Base-by-base conservation (phyloP, 2,888 invertebrate species). In the Schizotus pectinicornis region DNA sequence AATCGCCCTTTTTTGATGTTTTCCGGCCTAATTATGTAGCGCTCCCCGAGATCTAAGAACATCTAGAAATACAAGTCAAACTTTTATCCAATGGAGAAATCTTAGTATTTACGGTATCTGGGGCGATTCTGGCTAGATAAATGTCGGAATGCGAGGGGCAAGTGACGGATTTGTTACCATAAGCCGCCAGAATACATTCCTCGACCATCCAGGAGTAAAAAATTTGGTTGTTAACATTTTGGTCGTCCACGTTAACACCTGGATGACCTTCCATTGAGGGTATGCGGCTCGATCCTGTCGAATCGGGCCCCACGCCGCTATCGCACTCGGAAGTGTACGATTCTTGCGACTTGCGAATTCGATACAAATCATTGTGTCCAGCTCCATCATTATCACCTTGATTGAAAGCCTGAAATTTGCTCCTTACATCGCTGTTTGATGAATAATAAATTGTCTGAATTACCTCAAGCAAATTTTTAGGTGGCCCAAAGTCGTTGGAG, bases 151-250 rank as follows among this genome's bases (percentile, higher is more conserved):
- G 98, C 1, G 83, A 81, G 0, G 93, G 92, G 73, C 98, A 98
- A 47, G 84, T 83, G 36, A 95, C 85, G 64, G 63, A 68, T 67
- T 86, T 86, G 52, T 85, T 85, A 68, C 88, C 88, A 79, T 94
- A 92, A 0, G 94, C 93, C 0, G 90, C 88, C 51, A 97, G 83
- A 74, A 98, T 95, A 80, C 98, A 98, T 78, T 97, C 94, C 81
- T 99, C 98, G 14, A 98, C 92, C 82, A 94, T 92, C 92, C 96
- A 96, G 7, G 89, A 86, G 72, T 90, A 92, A 59, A 83, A 84
- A 9, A 74, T 65, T 32, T 70, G 70, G 54, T 71, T 69, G 9
- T 68, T 65, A n/a, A 63, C 56, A 22, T 68, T 70, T 8, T 72
- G 64, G 32, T 76, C 71, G 61, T 83, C 79, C 68, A 81, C 37